Conservation (phyloP, 2,797 vertebrate species). For the Trichosurus vulpecula region DNA sequence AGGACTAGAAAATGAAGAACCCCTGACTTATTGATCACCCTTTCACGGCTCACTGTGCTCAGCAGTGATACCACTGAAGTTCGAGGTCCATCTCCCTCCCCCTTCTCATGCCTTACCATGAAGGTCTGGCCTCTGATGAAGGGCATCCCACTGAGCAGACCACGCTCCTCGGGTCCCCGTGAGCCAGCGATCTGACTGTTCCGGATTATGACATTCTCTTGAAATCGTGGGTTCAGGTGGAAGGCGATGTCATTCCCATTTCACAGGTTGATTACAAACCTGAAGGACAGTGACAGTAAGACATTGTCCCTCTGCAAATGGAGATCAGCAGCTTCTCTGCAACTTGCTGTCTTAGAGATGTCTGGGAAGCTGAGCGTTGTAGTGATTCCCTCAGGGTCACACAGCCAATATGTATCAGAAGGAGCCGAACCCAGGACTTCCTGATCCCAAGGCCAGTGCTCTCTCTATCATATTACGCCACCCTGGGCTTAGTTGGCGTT, state of each 20-base stretch:
- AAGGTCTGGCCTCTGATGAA: constrained; percentile 68
- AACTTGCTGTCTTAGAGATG: background rate
- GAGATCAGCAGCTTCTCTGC: too few relatives aligned
- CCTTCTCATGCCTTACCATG: constrained; percentile 34
- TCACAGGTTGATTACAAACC: constrained; percentile 80
- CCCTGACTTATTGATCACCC: background rate
- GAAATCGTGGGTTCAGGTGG: constrained; percentile 79
- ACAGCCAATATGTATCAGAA: too few relatives aligned
- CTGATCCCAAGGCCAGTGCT: too few relatives aligned
- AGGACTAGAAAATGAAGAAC: background rate
- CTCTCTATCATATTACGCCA: too few relatives aligned
- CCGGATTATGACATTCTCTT: constrained; percentile 72
- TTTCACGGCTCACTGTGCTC: background rate
- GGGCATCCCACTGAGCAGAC: constrained; percentile 62
- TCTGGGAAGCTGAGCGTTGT: too few relatives aligned
- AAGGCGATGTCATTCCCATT: constrained; percentile 66
- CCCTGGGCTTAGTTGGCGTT: too few relatives aligned
- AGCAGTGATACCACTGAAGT: too few relatives aligned
- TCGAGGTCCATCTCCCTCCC: background rate
- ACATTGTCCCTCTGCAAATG: too few relatives aligned
- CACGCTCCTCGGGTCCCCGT: constrained; percentile 77
- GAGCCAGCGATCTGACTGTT: constrained; percentile 65
- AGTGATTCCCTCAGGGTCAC: too few relatives aligned
- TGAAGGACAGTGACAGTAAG: constrained; percentile 27
- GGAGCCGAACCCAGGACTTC: too few relatives aligned